Base-by-base conservation (phyloP, 2,888 invertebrate species). In the Acrobasis repandana region DNA sequence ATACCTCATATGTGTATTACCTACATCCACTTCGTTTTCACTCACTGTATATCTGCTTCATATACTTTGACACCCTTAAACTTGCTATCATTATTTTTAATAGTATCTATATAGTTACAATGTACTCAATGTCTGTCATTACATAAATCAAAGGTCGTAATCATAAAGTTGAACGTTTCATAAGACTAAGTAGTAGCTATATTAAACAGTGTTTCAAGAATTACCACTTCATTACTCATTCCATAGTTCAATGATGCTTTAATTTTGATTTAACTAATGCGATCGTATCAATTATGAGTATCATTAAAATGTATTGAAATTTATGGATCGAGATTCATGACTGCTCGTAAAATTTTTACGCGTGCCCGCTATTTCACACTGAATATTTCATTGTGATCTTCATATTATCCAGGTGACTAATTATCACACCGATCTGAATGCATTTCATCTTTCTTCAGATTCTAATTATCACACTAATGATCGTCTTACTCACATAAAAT, bases 361-460 rank as follows among this genome's bases (percentile, higher is more conserved):
- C 69, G 61, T 67, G 59, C 66, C 68, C 67, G 74, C 73, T 67
- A 79, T 75, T 73, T 88, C 83, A 78, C 88, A 89, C 89, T 89
- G 90, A 84, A 88, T 90, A 84, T 86, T 86, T 82, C 85, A 90
- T 82, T 71, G 68, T 67, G 80, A 80, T 84, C 85, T 83, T 67
- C 67, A 84, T 85, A 82, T 84, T 87, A 87, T 82, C 74, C 79
- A 82, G 82, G 69, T 60, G 67, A 69, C 68, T 67, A 67, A 72
- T 75, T 79, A 67, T 62, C 68, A 73, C 72, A 66, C 63, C 34
- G 43, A 46, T 51, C 18, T 2, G 38, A 43, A 54, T 20, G 18
- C 11, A 38, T 38, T 54, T 14, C 9, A 54, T 38, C 11, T 43
- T 38, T 14, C 4, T 43, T n/a, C 6, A 43, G 43, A n/a, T 2